A percentile compares a stretch with the other conserved stretches of the same genome.
phyloP scores from a whole-genome alignment of 2,888 invertebrate species.

The Sinhomidia bicolor region DNA sequence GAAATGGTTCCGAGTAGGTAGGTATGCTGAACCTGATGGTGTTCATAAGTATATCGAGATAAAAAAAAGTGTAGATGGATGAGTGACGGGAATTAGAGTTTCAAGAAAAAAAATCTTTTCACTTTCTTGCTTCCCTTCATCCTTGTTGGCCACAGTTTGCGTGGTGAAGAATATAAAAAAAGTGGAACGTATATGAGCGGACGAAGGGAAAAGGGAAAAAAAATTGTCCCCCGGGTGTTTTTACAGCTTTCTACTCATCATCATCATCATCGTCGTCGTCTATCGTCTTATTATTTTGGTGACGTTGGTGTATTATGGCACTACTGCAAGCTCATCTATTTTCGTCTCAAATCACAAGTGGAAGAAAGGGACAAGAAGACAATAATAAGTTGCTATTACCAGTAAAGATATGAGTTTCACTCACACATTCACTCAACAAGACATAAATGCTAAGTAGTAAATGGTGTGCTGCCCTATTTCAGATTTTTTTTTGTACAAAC shows the following conservation, averaged over 20 bases:
- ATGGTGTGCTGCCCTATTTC: no score
- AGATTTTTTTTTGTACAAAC: no score
- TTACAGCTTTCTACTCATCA: constrained; percentile 61
- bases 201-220: constrained; percentile 30
- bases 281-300: constrained; percentile 21
- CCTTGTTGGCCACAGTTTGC: neutral
- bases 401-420: neutral
- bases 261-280: constrained; percentile 47
- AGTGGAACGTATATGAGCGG: constrained; percentile 24
- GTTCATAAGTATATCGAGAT: neutral
- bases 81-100: constrained; percentile 66
- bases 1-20: neutral
- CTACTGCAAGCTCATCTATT: constrained; percentile 41
- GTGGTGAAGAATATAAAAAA: constrained; percentile 16
- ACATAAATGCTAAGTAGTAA: neutral
- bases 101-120: constrained; percentile 55
- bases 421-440: neutral
- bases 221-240: constrained; percentile 64
- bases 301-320: constrained; percentile 15
- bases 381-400: constrained; percentile 31
- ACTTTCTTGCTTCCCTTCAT: constrained; percentile 40
- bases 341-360: neutral
- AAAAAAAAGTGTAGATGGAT: constrained; percentile 55
- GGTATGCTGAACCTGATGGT: neutral
- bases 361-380: neutral